These are phyloP conservation scores for Ahaetulla prasina DNA, from an alignment of 2,113 vertebrate species.

Conservation along the genomic window DNA sequence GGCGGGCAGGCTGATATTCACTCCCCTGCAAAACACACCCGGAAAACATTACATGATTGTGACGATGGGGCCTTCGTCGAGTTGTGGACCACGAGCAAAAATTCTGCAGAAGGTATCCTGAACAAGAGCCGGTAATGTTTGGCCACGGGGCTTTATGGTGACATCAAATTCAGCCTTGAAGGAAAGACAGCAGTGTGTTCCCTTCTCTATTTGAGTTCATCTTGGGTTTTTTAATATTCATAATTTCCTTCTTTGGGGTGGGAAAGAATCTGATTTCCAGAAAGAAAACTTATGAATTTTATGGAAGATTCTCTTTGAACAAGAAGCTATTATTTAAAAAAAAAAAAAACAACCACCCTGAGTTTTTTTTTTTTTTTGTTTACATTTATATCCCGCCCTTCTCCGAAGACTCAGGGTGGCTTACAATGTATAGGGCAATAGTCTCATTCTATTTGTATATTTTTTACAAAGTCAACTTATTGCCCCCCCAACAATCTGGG, in stretches of 20 bases:
- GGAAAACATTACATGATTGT: neutral
- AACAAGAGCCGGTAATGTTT: conserved; percentile 32
- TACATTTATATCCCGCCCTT: no score
- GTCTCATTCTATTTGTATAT: no score
- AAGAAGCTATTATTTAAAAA: conserved; percentile 24
- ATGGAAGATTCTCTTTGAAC: conserved; percentile 4
- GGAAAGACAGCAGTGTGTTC: conserved; percentile 31
- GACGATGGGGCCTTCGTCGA: neutral
- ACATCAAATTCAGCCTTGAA: conserved; percentile 45
- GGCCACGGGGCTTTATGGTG: conserved; percentile 26
- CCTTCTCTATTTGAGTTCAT: neutral
- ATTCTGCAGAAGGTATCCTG: conserved; percentile 23
- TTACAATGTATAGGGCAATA: no score
- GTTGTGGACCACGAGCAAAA: neutral
- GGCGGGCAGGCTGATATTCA: neutral
- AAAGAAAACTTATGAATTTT: conserved; percentile 22
- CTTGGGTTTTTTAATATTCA: conserved; percentile 4
- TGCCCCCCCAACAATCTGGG: no score
- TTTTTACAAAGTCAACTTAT: no score
- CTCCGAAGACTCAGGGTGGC: no score
- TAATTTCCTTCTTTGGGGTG: neutral
- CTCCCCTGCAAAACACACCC: conserved; percentile 1
- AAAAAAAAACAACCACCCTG: no score
- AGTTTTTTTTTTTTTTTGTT: no score
- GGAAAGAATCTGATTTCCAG: conserved; percentile 44